Conservation (phyloP, 2,113 vertebrate species). For the Trichechus manatus region DNA sequence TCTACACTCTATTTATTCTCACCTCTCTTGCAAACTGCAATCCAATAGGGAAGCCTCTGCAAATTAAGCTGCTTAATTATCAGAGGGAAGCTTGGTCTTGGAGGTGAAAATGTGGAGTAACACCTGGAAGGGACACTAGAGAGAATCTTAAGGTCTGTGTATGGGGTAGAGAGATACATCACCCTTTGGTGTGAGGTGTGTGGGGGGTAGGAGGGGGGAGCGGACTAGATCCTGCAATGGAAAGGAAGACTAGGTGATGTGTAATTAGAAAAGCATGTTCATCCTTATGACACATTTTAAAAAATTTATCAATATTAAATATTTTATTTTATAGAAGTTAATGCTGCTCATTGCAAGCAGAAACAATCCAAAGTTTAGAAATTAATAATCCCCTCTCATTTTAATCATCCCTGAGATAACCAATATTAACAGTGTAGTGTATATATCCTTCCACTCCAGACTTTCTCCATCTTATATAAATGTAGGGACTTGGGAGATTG, state of each 20-base stretch:
- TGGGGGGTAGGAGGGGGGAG: rapidly evolving
- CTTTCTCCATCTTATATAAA: not conserved
- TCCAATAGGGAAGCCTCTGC: not conserved
- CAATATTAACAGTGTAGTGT: not conserved
- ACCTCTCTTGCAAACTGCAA: not conserved
- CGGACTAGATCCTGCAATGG: not conserved
- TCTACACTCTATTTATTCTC: slow-evolving; percentile 43
- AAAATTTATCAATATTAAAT: not conserved
- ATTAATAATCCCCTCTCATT: not conserved
- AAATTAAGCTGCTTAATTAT: slow-evolving; percentile 11
- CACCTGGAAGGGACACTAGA: not conserved
- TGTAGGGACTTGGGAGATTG: not conserved
- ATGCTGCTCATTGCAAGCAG: not conserved
- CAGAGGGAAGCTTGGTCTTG: slow-evolving; percentile 1
- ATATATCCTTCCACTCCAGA: not conserved
- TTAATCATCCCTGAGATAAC: slow-evolving; percentile 5
- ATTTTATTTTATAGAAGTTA: not conserved
- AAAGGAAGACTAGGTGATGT: not conserved
- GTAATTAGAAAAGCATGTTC: slow-evolving; percentile 33
- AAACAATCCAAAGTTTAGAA: slow-evolving; percentile 38
- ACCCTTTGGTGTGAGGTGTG: not conserved
- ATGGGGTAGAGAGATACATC: not conserved
- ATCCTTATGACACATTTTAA: not conserved
- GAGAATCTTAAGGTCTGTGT: not conserved
- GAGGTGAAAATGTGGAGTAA: not conserved